phyloP scores from a whole-genome alignment of 2,888 invertebrate species.

The Teleogryllus oceanicus region DNA sequence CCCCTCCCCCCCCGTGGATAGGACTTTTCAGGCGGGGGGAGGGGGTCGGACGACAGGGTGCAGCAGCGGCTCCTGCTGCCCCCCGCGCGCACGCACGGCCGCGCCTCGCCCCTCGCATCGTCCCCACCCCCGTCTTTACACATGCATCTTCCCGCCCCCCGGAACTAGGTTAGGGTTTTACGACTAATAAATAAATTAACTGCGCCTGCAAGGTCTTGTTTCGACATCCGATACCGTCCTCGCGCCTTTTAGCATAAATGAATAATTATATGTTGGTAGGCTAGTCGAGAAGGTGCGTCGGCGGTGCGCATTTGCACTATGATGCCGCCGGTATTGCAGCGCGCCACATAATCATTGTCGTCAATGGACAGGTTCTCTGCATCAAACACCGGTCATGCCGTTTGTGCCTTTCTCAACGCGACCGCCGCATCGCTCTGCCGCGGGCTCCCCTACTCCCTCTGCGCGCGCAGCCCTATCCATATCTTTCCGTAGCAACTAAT shows the following conservation, averaged over 20 bases:
- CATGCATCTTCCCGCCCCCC: too few relatives aligned
- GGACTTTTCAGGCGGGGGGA: not conserved
- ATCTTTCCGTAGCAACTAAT: too few relatives aligned
- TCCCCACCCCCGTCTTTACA: not conserved
- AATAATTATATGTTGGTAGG: not conserved
- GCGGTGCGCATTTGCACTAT: too few relatives aligned
- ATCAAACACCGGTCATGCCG: too few relatives aligned
- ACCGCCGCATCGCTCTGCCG: too few relatives aligned
- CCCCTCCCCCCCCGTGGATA: not conserved
- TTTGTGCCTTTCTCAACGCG: too few relatives aligned
- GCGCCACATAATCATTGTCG: too few relatives aligned
- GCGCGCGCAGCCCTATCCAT: too few relatives aligned
- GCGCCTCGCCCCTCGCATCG: not conserved
- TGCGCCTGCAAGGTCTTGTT: not conserved
- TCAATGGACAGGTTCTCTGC: too few relatives aligned
- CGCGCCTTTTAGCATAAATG: not conserved
- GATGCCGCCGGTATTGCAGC: too few relatives aligned
- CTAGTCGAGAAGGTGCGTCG: too few relatives aligned
- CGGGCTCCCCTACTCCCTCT: too few relatives aligned
- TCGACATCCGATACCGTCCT: not conserved
- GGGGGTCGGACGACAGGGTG: not conserved
- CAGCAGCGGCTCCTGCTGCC: not conserved
- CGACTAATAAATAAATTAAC: not conserved
- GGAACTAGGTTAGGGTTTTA: not conserved
- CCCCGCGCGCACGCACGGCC: not conserved